Base-by-base conservation (phyloP, 2,797 vertebrate genomes). In the Hafferia zeledoni region DNA sequence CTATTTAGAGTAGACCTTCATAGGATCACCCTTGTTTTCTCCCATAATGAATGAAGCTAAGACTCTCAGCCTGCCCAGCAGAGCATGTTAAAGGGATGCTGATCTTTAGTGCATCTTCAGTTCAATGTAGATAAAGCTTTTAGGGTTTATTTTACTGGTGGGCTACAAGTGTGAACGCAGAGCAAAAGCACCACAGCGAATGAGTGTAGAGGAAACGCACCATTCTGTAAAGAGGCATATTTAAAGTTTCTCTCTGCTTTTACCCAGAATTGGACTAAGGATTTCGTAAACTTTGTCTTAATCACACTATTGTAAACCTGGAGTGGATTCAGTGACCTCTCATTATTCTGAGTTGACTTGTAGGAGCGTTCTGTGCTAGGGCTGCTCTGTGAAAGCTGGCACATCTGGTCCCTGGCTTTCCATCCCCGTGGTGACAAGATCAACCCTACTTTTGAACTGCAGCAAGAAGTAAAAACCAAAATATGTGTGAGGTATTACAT, bases 91-190 rank as follows among this genome's bases (percentile, higher is more conserved):
- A 94, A 80, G 75, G 43, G 44, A 27, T 63, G 68, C 78, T 90
- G 85, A 77, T 96, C 90, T 89, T 91, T 61, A 89, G 44, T 17
- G 44, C 56, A 68, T 90, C 78, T 30, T 84, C 95, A 94, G 56
- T 83, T 95, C 64, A 49, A 57, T 17, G 37, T 28, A 89, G 64
- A 69, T 94, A 94, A 83, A 85, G 67, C 64, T 93, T 94, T 89
- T 63, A 86, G 95, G 37, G 68, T 28, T 94, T 88, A 74, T 92
- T 91, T 92, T 95, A 80, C 72, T 88, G 69, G 65, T 95, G 79
- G 84, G 49, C 57, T 67, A 64, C 64, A 39, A 72, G 55, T n/a
- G 15, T 83, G 69, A 88, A 68, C 0, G 13, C 35, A 87, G 35
- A 89, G 70, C 50, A 76, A 86, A 92, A 91, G 47, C 50, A 86